These are phyloP conservation scores for Platysternon megacephalum DNA, from an alignment of 2,113 vertebrate genomes.

Conservation along the genomic window DNA sequence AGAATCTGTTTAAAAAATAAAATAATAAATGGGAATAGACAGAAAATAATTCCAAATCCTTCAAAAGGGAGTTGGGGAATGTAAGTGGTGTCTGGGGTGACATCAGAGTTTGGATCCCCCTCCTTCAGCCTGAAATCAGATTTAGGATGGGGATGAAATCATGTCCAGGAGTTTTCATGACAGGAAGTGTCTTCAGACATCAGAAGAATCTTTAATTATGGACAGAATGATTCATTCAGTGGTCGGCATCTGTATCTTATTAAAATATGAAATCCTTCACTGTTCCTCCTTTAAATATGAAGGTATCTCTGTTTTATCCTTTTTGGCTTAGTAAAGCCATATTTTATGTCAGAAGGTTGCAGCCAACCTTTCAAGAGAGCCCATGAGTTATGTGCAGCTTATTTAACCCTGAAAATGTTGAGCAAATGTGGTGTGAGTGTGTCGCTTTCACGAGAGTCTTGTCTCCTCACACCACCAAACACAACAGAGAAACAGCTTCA, in stretches of 20 bases:
- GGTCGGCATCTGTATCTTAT: conserved; percentile 86
- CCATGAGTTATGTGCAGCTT: conserved; percentile 57
- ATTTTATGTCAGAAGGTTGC: conserved; percentile 43
- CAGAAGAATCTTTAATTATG: conserved; percentile 81
- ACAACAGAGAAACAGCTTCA: neutral
- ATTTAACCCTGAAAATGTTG: conserved; percentile 64
- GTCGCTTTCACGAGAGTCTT: neutral
- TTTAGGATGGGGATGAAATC: conserved; percentile 81
- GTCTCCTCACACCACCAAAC: conserved; percentile 24
- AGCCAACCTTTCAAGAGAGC: neutral
- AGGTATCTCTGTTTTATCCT: conserved; percentile 72
- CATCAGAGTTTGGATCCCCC: conserved; percentile 70
- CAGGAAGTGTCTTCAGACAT: conserved; percentile 87
- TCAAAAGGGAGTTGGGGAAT: conserved; percentile 68
- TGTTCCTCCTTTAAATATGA: conserved; percentile 65
- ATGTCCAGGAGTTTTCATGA: conserved; percentile 84
- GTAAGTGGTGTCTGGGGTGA: conserved; percentile 75
- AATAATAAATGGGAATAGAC: conserved; percentile 53
- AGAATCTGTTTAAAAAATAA: conserved; percentile 38
- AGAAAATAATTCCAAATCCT: conserved; percentile 67
- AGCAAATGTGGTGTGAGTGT: conserved; percentile 55
- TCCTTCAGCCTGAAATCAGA: conserved; percentile 67
- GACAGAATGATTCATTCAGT: conserved; percentile 85
- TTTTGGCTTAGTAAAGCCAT: conserved; percentile 55
- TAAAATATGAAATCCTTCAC: conserved; percentile 81